phyloP scores from a whole-genome alignment of 2,113 vertebrate genomes.

The Halichoerus grypus region DNA sequence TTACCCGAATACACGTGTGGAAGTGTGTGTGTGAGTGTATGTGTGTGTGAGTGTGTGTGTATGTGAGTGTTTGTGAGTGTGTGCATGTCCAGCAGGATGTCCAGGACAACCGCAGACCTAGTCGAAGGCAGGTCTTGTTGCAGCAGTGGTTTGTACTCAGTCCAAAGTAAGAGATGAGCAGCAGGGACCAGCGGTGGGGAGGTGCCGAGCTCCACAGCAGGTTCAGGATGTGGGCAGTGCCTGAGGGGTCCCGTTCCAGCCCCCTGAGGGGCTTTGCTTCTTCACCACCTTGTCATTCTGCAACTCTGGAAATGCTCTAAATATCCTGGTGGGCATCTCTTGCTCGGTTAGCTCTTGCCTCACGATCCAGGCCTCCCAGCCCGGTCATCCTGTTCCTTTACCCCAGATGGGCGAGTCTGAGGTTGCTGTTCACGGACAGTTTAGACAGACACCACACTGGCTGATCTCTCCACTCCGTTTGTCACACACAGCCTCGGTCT shows the following conservation, averaged over 20 bases:
- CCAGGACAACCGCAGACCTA: fast-evolving
- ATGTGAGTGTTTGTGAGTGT: no score
- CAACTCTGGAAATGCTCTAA: not conserved
- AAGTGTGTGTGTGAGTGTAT: not conserved
- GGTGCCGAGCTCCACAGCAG: no score
- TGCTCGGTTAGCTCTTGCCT: no score
- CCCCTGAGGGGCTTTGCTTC: fast-evolving
- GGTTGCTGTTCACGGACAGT: no score
- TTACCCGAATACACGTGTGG: not conserved
- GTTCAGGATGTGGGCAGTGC: not conserved
- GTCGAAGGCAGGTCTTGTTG: not conserved
- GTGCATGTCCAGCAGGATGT: not conserved
- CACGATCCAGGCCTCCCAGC: not conserved
- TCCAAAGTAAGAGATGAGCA: fast-evolving
- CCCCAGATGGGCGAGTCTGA: fast-evolving
- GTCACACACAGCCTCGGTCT: fast-evolving
- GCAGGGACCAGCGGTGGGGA: fast-evolving
- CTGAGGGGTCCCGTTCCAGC: no score
- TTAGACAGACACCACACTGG: no score
- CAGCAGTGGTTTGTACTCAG: fast-evolving
- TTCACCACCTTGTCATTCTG: not conserved
- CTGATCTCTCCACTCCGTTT: fast-evolving
- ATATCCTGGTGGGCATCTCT: fast-evolving
- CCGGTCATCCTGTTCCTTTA: not conserved
- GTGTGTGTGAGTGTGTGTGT: not conserved